These are phyloP conservation scores for Habropoda laboriosa DNA, from an alignment of 1,140 invertebrate genomes.

Conservation along the genomic window DNA sequence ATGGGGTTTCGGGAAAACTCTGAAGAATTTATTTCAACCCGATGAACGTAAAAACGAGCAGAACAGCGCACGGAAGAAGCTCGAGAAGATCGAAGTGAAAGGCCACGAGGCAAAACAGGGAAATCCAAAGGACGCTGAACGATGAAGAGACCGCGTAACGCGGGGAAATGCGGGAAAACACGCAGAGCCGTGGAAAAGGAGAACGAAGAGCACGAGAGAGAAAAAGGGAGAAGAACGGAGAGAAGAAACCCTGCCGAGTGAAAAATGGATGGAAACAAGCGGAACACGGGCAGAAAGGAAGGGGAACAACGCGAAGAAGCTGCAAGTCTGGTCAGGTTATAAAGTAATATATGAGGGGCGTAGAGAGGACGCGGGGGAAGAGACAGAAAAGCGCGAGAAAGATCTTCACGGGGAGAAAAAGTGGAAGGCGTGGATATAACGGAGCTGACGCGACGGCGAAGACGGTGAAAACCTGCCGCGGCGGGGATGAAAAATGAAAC, in stretches of 20 bases:
- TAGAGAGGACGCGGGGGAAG: background rate
- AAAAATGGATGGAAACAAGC: conserved; percentile 26
- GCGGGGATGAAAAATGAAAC: too few species aligned
- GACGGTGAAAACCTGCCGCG: too few species aligned
- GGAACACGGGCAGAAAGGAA: background rate
- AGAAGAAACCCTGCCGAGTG: background rate
- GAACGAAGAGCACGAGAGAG: too few species aligned
- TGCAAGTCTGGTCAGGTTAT: background rate
- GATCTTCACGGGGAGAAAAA: background rate
- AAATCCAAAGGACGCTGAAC: background rate
- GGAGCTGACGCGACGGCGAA: too few species aligned
- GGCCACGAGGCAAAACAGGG: too few species aligned
- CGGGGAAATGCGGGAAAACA: background rate
- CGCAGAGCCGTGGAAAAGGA: background rate
- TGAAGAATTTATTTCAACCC: too few species aligned
- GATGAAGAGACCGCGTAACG: background rate
- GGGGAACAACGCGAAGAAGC: background rate
- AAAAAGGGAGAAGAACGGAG: too few species aligned
- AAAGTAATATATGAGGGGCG: background rate
- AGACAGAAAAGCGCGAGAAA: background rate
- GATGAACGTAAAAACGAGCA: too few species aligned
- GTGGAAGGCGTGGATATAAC: too few species aligned
- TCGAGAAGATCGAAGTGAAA: too few species aligned
- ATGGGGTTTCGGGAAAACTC: too few species aligned
- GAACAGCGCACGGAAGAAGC: too few species aligned